Evolutionary conservation across 2,888 invertebrate genomes (phyloP).

Genomic region (Poecilobothrus nobilitatus): DNA sequence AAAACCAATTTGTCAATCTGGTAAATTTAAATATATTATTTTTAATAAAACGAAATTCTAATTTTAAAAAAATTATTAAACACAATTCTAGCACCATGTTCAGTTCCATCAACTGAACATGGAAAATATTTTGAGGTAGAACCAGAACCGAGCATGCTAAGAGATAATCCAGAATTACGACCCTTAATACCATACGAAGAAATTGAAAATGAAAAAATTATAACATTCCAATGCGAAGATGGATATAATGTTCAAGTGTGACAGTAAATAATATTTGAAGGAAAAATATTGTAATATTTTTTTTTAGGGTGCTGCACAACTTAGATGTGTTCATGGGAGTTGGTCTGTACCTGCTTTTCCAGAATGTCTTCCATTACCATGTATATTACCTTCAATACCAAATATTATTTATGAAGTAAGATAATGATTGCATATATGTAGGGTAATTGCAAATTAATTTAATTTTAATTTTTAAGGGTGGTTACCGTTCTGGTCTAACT

Average conservation of each 20-base stretch:
- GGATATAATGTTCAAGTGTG: constrained; percentile 49
- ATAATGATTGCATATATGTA: neutral
- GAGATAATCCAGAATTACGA: constrained; percentile 34
- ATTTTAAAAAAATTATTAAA: constrained; percentile 12
- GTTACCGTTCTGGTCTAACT: constrained; percentile 69
- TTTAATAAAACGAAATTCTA: neutral
- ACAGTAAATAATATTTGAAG: neutral
- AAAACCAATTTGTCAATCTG: constrained; percentile 68
- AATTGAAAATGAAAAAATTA: constrained; percentile 61
- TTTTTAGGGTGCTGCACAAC: constrained; percentile 57
- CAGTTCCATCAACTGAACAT: constrained; percentile 59
- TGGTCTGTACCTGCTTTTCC: constrained; percentile 71
- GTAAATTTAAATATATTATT: constrained; percentile 43
- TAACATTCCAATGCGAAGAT: constrained; percentile 66
- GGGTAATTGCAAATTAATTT: neutral
- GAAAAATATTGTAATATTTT: neutral
- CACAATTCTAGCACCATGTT: constrained; percentile 53
- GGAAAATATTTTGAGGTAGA: constrained; percentile 53
- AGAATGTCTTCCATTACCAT: constrained; percentile 59
- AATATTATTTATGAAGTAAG: constrained; percentile 39
- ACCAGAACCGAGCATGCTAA: constrained; percentile 35
- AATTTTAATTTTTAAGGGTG: constrained; percentile 46
- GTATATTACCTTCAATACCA: constrained; percentile 37
- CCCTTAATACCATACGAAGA: constrained; percentile 42
- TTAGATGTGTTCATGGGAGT: constrained; percentile 72